phyloP scores from a whole-genome alignment of 2,888 invertebrate species.

The Yponomeuta cagnagella region DNA sequence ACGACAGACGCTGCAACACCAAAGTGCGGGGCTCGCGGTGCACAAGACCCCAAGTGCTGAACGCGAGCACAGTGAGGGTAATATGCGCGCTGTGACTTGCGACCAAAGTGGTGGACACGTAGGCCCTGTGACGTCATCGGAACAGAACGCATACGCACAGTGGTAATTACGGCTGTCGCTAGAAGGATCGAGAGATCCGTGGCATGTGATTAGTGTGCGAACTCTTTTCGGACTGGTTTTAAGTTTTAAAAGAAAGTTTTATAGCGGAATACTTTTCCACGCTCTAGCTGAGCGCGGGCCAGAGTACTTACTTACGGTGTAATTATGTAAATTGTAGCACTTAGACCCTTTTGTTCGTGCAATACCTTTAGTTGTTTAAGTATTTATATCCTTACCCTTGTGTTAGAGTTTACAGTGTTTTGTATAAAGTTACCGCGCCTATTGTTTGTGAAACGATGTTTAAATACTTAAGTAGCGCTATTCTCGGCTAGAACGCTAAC shows the following conservation, averaged over 20 bases:
- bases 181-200: too few species aligned
- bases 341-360: constrained; percentile 59
- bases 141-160: too few species aligned
- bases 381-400: constrained; percentile 68
- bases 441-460: constrained; percentile 13
- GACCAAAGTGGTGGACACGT: too few species aligned
- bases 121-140: too few species aligned
- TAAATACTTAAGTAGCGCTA: neutral
- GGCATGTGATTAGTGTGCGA: too few species aligned
- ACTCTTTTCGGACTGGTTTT: too few species aligned
- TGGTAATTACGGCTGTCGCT: too few species aligned
- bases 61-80: too few species aligned
- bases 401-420: constrained; percentile 36
- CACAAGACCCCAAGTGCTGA: too few species aligned
- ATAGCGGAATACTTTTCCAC: neutral
- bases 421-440: constrained; percentile 52
- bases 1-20: constrained; percentile 7
- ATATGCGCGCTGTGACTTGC: too few species aligned
- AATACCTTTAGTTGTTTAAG: constrained; percentile 67
- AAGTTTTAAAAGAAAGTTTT: too few species aligned
- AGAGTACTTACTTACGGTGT: constrained; percentile 32
- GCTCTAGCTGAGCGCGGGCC: constrained; percentile 2
- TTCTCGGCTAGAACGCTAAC: neutral
- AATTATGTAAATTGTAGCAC: constrained; percentile 70
- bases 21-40: neutral